phyloP scores from a whole-genome alignment of 2,797 vertebrate genomes.

The Acanthopagrus latus region DNA sequence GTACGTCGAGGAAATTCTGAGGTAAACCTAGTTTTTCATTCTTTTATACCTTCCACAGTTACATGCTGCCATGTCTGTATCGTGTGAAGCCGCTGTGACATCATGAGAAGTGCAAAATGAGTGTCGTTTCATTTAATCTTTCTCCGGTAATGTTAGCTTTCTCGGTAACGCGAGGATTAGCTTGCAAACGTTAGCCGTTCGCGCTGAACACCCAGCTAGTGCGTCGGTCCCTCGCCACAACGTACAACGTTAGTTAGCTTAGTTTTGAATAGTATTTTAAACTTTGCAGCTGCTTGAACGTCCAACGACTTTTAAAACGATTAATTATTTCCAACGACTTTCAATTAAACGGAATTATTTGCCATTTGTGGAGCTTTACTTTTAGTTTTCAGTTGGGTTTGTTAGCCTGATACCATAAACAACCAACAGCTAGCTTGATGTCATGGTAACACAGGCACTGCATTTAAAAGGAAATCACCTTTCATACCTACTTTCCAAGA shows the following conservation, averaged over 20 bases:
- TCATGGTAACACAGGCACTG: neutral
- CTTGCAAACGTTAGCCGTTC: constrained; percentile 34
- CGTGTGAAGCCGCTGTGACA: rapidly evolving
- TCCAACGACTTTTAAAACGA: rapidly evolving
- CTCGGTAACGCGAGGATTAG: constrained; percentile 38
- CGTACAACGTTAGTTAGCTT: neutral
- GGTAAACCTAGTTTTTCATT: constrained; percentile 39
- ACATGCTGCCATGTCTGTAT: rapidly evolving
- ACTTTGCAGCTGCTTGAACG: rapidly evolving
- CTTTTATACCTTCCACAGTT: rapidly evolving
- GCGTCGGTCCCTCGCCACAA: neutral
- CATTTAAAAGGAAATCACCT: no score
- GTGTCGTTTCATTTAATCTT: neutral
- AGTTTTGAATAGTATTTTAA: rapidly evolving
- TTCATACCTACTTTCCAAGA: no score
- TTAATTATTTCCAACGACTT: rapidly evolving
- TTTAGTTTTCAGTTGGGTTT: no score
- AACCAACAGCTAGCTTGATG: neutral
- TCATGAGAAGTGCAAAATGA: rapidly evolving
- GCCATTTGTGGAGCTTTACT: rapidly evolving
- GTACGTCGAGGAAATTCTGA: constrained; percentile 45
- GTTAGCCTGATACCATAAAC: constrained; percentile 2
- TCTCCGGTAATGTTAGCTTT: constrained; percentile 9
- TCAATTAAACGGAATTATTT: rapidly evolving
- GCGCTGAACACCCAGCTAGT: constrained; percentile 8